phyloP scores from a whole-genome alignment of 2,797 vertebrate genomes.

The Perodicticus potto region DNA sequence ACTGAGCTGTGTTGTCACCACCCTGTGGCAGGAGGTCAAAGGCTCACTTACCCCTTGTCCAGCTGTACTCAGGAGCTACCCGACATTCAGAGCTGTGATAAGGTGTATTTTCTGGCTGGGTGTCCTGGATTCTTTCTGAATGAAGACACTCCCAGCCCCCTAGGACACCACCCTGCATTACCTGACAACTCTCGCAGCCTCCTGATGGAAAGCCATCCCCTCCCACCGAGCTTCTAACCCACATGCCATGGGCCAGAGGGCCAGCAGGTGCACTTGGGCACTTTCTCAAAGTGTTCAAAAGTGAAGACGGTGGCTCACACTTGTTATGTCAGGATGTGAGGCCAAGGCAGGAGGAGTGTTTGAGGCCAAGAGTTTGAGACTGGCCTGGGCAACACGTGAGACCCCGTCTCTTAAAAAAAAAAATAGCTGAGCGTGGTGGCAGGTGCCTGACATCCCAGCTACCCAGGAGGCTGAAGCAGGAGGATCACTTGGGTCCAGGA shows the following conservation, averaged over 20 bases:
- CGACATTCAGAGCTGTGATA: neutral
- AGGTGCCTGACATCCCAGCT: too few species aligned
- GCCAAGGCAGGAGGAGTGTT: neutral
- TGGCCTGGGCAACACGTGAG: too few species aligned
- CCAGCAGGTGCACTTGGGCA: neutral
- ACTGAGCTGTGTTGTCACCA: neutral
- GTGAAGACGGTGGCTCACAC: neutral
- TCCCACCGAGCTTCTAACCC: neutral
- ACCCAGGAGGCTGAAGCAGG: too few species aligned
- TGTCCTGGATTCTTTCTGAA: neutral
- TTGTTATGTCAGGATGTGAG: neutral
- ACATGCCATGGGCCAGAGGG: accelerated
- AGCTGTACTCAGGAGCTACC: neutral
- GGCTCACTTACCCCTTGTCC: neutral
- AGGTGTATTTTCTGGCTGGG: neutral
- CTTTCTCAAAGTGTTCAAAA: too few species aligned
- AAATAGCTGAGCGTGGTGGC: too few species aligned
- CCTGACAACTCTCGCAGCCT: accelerated
- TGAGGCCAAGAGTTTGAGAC: too few species aligned
- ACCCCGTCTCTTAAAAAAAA: too few species aligned
- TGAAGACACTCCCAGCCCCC: neutral
- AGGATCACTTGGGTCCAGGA: too few species aligned
- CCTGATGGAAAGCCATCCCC: neutral
- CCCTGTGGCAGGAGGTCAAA: too few species aligned
- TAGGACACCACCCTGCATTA: neutral